Conservation (phyloP, 2,113 vertebrate species). For the Nothobranchius kuhntae region DNA sequence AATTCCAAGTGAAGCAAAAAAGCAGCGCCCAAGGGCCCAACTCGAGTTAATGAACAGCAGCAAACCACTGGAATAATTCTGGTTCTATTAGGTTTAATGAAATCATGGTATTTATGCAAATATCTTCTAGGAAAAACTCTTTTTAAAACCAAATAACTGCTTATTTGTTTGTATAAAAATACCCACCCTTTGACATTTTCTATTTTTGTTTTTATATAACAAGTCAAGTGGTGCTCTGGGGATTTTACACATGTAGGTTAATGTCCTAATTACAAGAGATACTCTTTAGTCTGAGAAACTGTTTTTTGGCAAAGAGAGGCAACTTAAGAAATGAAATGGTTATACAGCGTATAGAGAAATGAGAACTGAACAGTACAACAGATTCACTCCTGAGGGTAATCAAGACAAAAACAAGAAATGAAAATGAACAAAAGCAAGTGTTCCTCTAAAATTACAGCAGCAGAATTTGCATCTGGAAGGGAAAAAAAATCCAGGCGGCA, state of each 20-base stretch:
- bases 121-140: not conserved
- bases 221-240: not conserved
- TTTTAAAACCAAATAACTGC: not conserved
- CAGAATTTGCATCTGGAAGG: not conserved
- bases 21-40: not conserved
- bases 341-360: too few species aligned
- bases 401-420: slow-evolving; percentile 22
- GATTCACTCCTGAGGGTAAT: slow-evolving; percentile 29
- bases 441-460: slow-evolving; percentile 16
- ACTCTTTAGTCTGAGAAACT: not conserved
- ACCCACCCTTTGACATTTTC: too few species aligned
- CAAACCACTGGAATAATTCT: not conserved
- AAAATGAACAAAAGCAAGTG: not conserved
- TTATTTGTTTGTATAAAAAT: too few species aligned
- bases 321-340: too few species aligned
- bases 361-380: not conserved
- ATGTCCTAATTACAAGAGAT: not conserved
- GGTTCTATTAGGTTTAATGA: not conserved
- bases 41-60: not conserved
- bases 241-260: slow-evolving; percentile 12
- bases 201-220: too few species aligned
- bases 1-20: not conserved
- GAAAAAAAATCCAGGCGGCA: not conserved
- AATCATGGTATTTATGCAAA: not conserved
- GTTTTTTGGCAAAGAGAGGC: too few species aligned